A percentile compares a stretch with the other conserved stretches of the same genome.
These are phyloP conservation scores for Sternarchorhynchus goeldii DNA, from an alignment of 2,797 vertebrate genomes.

Conservation along the genomic window DNA sequence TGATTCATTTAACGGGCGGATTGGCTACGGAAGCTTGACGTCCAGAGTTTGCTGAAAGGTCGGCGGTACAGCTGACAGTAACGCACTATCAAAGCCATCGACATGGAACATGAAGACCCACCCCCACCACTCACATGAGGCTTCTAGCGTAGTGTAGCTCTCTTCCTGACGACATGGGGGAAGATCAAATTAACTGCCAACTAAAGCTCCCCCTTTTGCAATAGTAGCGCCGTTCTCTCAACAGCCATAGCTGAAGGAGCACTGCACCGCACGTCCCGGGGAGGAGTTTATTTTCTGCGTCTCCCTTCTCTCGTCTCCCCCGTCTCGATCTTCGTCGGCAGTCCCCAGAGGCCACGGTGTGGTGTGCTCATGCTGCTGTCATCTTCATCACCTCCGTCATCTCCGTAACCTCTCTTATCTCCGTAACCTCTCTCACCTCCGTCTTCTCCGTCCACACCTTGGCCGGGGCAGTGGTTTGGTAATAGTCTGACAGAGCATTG, in stretches of 20 bases:
- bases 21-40: slow-evolving; percentile 19
- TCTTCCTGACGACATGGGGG: not conserved
- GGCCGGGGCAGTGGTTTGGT: slow-evolving; percentile 9
- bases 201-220: slow-evolving; percentile 15
- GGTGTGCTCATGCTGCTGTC: too few species aligned
- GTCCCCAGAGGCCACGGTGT: too few species aligned
- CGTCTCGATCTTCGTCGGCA: not conserved
- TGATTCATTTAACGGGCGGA: not conserved
- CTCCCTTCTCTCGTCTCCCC: not conserved
- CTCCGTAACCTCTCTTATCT: not conserved
- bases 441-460: slow-evolving; percentile 2
- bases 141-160: slow-evolving; percentile 4
- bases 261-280: slow-evolving; percentile 1
- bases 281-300: slow-evolving; percentile 19
- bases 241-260: slow-evolving; percentile 14
- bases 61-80: slow-evolving; percentile 13
- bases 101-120: not conserved
- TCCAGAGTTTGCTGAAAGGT: slow-evolving; percentile 11
- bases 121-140: not conserved
- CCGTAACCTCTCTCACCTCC: not conserved
- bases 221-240: not conserved
- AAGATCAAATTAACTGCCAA: slow-evolving; percentile 27
- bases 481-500: slow-evolving; percentile 47
- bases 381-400: not conserved
- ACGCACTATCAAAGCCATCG: slow-evolving; percentile 9